phyloP scores from a whole-genome alignment of 2,113 vertebrate species.

The Thamnaconus septentrionalis region DNA sequence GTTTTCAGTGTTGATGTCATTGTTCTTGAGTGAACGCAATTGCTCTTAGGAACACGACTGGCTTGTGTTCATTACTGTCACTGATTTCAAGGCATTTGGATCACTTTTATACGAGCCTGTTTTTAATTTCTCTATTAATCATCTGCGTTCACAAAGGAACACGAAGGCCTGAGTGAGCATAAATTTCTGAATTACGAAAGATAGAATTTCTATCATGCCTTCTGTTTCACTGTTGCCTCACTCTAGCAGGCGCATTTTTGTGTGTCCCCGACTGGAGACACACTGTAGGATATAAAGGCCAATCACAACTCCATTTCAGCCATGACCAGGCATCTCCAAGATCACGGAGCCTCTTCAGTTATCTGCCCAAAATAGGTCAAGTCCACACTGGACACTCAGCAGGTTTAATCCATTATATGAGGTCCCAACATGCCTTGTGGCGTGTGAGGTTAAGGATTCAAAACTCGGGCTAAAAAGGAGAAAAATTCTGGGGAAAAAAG shows the following conservation, averaged over 20 bases:
- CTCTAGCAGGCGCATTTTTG: background rate
- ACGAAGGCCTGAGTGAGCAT: no score
- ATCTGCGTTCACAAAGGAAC: background rate
- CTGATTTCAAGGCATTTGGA: no score
- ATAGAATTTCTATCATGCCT: no score
- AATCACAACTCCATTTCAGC: background rate
- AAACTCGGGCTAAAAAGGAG: no score
- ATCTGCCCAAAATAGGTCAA: constrained; percentile 5
- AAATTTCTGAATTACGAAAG: no score
- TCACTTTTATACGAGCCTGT: background rate
- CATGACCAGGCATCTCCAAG: background rate
- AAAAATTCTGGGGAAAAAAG: no score
- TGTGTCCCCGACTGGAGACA: background rate
- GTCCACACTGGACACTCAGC: constrained; percentile 9
- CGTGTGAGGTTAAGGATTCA: background rate
- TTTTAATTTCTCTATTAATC: background rate
- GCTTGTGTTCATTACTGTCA: no score
- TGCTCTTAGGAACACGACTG: no score
- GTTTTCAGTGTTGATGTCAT: no score
- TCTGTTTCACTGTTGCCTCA: background rate
- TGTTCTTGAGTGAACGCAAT: no score
- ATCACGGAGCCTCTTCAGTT: background rate
- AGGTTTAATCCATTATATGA: constrained; percentile 1
- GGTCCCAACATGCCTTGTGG: background rate
- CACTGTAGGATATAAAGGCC: background rate